Evolutionary conservation across 2,797 vertebrate species (phyloP).

Genomic region (Lacerta viridis): DNA sequence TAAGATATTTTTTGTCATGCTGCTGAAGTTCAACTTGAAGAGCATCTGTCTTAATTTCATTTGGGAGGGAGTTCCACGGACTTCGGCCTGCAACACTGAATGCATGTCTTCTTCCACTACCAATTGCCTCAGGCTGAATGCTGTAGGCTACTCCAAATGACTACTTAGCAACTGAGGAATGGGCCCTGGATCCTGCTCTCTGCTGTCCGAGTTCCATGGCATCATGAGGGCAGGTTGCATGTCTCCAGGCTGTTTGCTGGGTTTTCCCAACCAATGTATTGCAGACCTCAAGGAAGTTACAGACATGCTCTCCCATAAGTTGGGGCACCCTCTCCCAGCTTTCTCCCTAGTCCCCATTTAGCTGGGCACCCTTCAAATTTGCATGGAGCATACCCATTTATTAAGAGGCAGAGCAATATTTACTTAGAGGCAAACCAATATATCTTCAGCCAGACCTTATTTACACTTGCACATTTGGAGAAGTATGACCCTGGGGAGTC

Average conservation of each 20-base stretch:
- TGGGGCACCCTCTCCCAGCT: too few species aligned
- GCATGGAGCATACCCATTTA: background rate
- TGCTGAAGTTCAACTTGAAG: too few species aligned
- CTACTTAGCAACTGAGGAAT: background rate
- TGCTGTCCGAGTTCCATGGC: too few species aligned
- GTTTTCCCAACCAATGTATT: background rate
- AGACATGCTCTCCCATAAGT: too few species aligned
- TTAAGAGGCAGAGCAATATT: background rate
- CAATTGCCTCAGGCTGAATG: background rate
- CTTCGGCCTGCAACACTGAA: too few species aligned
- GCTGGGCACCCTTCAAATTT: background rate
- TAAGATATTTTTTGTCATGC: too few species aligned
- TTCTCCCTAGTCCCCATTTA: background rate
- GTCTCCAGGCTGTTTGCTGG: background rate
- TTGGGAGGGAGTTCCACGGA: too few species aligned
- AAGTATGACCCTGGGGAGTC: background rate
- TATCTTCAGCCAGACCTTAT: background rate
- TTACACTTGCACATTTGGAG: background rate
- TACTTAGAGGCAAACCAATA: background rate
- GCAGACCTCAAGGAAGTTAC: background rate
- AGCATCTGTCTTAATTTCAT: too few species aligned
- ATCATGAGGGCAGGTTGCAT: background rate
- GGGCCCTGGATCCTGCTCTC: background rate
- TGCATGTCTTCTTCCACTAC: too few species aligned
- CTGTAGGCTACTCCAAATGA: background rate